phyloP scores from a whole-genome alignment of 2,888 invertebrate genomes.

The Elegia similella region DNA sequence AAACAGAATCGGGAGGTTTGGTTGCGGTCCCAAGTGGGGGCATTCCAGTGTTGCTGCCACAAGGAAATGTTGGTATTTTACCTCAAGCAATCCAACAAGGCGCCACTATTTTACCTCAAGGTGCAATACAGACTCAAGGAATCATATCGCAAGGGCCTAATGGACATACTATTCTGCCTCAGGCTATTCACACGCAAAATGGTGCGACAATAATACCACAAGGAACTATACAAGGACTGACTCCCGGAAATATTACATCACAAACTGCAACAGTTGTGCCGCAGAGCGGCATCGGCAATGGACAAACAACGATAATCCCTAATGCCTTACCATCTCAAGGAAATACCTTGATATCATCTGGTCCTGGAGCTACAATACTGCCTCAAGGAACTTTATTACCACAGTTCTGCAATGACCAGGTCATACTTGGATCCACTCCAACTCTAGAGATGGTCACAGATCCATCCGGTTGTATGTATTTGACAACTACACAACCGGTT shows the following conservation, averaged over 20 bases:
- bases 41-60: slow-evolving; percentile 77
- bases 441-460: slow-evolving; percentile 84
- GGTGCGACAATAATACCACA: slow-evolving; percentile 85
- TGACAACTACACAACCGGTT: slow-evolving; percentile 87
- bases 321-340: slow-evolving; percentile 79
- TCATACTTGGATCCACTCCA: slow-evolving; percentile 83
- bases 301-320: slow-evolving; percentile 74
- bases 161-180: slow-evolving; percentile 83
- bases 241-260: slow-evolving; percentile 60
- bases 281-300: slow-evolving; percentile 74
- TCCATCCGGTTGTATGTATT: slow-evolving; percentile 80
- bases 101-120: slow-evolving; percentile 80
- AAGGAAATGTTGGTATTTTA: slow-evolving; percentile 77
- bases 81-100: slow-evolving; percentile 79
- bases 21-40: slow-evolving; percentile 83
- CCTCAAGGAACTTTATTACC: slow-evolving; percentile 81
- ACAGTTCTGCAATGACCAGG: slow-evolving; percentile 82
- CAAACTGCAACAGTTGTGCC: slow-evolving; percentile 72
- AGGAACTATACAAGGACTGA: slow-evolving; percentile 72
- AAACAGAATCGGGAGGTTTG: slow-evolving; percentile 83
- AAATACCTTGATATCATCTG: slow-evolving; percentile 73
- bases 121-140: slow-evolving; percentile 77
- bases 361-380: slow-evolving; percentile 82
- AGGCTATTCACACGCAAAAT: slow-evolving; percentile 79
- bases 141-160: slow-evolving; percentile 78